Base-by-base conservation (phyloP, 2,888 invertebrate genomes). In the Morpho helenor region DNA sequence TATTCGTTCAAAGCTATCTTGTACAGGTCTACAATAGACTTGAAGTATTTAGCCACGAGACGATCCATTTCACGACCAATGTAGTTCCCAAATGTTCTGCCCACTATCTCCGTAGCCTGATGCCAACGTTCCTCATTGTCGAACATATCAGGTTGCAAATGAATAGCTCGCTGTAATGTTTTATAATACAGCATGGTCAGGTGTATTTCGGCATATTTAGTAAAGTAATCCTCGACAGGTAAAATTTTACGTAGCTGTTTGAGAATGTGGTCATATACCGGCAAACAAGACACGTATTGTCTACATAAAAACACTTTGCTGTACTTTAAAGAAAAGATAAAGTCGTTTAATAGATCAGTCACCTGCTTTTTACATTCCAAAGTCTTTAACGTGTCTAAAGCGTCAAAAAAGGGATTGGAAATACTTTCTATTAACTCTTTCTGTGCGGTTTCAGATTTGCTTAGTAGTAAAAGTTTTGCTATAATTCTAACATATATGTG, bases 101-200 rank as follows among this genome's bases (percentile, higher is more conserved):
- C 82, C 2, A 84, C 77, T 2, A 74, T 57, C 16, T 72, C 66
- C 5, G 73, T 66, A 4, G 73, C 78, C 49, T 79, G 73, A 0
- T 66, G 65, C 59, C 64, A 73, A n/a, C 57, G 68, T 43, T 58
- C 64, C 23, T 63, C 53, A 49, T 74, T 67, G 6, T 68, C 61
- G 46, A 80, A 82, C 7, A 79, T 51, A 52, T 70, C 70, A 3
- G 79, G 72, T 39, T 67, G 66, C 8, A 74, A 66, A 60, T 72
- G 70, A 3, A 73, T 59, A 31, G 72, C 66, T 47, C 77, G 71
- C 44, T 74, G 70, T 7, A 84, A 66, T 2, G 82, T 66, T 62
- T 78, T 82, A 49, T 65, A 79, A 62, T 76, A 85, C 23, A 81
- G 62, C 76, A 82, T 82, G 0, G 71, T 80, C 10, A 80, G 63